phyloP scores from a whole-genome alignment of 2,888 invertebrate species.

The Amphipoea oculea region DNA sequence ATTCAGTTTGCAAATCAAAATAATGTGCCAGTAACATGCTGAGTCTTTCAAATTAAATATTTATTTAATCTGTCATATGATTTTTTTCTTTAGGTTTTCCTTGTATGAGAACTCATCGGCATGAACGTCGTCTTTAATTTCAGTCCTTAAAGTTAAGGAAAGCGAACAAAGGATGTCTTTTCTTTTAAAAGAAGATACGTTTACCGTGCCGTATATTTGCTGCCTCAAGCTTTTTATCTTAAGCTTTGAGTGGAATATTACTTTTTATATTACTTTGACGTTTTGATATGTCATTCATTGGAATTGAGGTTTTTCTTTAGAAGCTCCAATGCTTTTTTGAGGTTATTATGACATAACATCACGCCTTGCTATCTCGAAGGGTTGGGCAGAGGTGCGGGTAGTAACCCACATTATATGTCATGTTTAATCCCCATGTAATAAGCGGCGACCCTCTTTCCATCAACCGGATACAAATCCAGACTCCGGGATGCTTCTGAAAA shows the following conservation, averaged over 20 bases:
- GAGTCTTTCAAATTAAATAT: background rate
- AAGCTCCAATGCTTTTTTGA: background rate
- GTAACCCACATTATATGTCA: background rate
- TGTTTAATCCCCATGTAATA: background rate
- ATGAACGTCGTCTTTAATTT: conserved; percentile 44
- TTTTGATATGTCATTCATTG: conserved; percentile 34
- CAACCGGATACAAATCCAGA: background rate
- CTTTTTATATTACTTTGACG: conserved; percentile 56
- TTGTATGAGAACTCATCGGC: conserved; percentile 22
- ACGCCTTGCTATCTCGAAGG: background rate
- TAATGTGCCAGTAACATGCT: too few relatives aligned
- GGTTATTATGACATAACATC: background rate
- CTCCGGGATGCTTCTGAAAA: background rate
- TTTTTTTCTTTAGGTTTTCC: conserved; percentile 10
- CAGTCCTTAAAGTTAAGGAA: conserved; percentile 32
- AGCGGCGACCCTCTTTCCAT: background rate
- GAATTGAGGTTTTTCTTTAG: conserved; percentile 7
- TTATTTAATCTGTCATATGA: background rate
- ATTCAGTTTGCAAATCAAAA: background rate
- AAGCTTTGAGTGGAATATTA: conserved; percentile 43
- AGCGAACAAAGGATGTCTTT: conserved; percentile 45
- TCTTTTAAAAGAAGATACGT: conserved; percentile 34
- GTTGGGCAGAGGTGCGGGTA: background rate
- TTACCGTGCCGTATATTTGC: conserved; percentile 27
- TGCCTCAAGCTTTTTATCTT: conserved; percentile 20